These are phyloP conservation scores for Engraulis encrasicolus DNA, from an alignment of 2,113 vertebrate genomes.

Conservation along the genomic window DNA sequence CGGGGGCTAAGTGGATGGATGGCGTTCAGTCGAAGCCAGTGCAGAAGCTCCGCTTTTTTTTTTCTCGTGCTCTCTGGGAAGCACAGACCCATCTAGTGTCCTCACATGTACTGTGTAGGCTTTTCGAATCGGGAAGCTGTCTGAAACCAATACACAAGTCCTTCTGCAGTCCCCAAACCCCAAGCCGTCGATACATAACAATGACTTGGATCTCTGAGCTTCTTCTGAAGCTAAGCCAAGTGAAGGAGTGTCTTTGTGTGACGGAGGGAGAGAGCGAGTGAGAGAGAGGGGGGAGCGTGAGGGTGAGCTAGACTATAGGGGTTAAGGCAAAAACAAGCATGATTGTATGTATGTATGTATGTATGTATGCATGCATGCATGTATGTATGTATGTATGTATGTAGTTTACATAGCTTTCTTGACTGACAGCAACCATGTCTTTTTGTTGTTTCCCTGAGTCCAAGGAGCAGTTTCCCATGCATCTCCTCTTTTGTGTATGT, in stretches of 20 bases:
- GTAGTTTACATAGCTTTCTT: background rate
- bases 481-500: constrained; percentile 52
- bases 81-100: background rate
- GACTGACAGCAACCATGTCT: background rate
- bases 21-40: background rate
- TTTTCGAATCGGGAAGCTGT: background rate
- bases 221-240: background rate
- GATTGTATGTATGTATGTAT: too few species aligned
- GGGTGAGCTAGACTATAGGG: too few species aligned
- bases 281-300: background rate
- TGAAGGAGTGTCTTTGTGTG: constrained; percentile 18
- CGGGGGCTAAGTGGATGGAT: constrained; percentile 19
- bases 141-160: background rate
- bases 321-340: background rate
- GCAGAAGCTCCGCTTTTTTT: constrained; percentile 1
- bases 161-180: background rate
- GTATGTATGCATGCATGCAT: too few species aligned
- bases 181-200: background rate
- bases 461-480: background rate
- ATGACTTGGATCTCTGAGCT: background rate
- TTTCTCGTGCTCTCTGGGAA: background rate
- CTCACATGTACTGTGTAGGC: background rate
- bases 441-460: background rate
- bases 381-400: too few species aligned
- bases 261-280: background rate